These are phyloP conservation scores for Temnothorax longispinosus DNA, from an alignment of 1,140 invertebrate genomes.

Conservation along the genomic window DNA sequence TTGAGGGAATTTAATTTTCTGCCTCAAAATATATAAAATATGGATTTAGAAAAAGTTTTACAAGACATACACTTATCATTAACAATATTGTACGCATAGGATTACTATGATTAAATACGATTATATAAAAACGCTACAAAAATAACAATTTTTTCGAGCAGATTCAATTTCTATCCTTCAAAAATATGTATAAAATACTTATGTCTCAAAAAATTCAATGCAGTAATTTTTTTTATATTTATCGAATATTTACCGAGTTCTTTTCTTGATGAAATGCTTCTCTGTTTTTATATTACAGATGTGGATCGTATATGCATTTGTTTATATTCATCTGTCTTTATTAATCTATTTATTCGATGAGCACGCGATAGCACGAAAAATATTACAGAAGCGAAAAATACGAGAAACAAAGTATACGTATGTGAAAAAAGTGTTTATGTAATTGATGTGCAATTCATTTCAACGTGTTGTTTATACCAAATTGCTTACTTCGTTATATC, in stretches of 20 bases:
- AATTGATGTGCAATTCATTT: slow-evolving; percentile 18
- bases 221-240: background rate
- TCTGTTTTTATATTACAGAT: background rate
- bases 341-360: background rate
- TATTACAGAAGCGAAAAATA: background rate
- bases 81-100: background rate
- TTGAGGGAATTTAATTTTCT: background rate
- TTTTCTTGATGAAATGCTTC: background rate
- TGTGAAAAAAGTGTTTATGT: background rate
- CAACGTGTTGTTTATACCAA: background rate
- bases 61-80: background rate
- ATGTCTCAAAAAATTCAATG: background rate
- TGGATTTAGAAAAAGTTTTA: background rate
- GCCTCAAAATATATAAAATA: background rate
- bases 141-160: background rate
- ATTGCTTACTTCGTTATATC: slow-evolving; percentile 14
- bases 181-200: background rate
- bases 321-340: background rate
- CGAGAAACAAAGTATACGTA: background rate
- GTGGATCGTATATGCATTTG: background rate
- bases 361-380: background rate
- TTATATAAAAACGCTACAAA: background rate
- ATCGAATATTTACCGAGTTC: background rate
- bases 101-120: background rate
- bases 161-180: background rate